A percentile compares a stretch with the other conserved stretches of the same genome.
Evolutionary conservation across 2,113 vertebrate genomes (phyloP).

Genomic region (Melanostigma gelatinosum): DNA sequence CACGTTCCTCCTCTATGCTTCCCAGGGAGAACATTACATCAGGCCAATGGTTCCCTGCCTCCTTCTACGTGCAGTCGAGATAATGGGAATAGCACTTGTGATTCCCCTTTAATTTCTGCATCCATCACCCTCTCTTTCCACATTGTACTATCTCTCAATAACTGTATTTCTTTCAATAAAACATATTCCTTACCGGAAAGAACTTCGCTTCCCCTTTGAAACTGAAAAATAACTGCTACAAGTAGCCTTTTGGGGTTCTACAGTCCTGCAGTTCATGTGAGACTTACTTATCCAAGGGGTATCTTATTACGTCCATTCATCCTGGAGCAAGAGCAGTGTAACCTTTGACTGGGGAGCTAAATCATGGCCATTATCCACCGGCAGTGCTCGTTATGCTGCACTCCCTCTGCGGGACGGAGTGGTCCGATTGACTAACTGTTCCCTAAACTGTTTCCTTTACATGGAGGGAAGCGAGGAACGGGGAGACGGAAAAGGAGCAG

Average conservation of each 20-base stretch:
- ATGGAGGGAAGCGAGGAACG: slow-evolving; percentile 21
- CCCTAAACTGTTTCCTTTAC: slow-evolving; percentile 76
- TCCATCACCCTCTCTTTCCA: slow-evolving; percentile 34
- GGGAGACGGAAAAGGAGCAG: neutral
- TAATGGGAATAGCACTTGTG: slow-evolving; percentile 52
- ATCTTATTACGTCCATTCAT: slow-evolving; percentile 80
- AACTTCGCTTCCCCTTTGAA: slow-evolving; percentile 43
- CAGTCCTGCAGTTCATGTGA: slow-evolving; percentile 64
- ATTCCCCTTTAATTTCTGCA: slow-evolving; percentile 57
- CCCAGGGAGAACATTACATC: slow-evolving; percentile 54
- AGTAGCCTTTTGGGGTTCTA: slow-evolving; percentile 60
- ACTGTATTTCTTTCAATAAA: slow-evolving; percentile 54
- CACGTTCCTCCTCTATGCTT: slow-evolving; percentile 37
- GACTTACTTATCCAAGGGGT: slow-evolving; percentile 73
- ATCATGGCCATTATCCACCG: slow-evolving; percentile 76
- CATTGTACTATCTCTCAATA: slow-evolving; percentile 36
- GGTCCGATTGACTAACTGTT: slow-evolving; percentile 73
- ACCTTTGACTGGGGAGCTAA: slow-evolving; percentile 78
- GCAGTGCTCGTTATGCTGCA: slow-evolving; percentile 73
- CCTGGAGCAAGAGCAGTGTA: slow-evolving; percentile 69
- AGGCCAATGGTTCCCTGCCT: slow-evolving; percentile 44
- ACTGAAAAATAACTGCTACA: slow-evolving; percentile 53
- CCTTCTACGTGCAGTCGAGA: slow-evolving; percentile 23
- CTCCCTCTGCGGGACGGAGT: slow-evolving; percentile 71
- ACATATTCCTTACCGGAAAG: slow-evolving; percentile 27